Evolutionary conservation across 2,888 invertebrate species (phyloP), one percentile per base, ranked within the genome.

Genomic region (Ochropacha duplaris): DNA sequence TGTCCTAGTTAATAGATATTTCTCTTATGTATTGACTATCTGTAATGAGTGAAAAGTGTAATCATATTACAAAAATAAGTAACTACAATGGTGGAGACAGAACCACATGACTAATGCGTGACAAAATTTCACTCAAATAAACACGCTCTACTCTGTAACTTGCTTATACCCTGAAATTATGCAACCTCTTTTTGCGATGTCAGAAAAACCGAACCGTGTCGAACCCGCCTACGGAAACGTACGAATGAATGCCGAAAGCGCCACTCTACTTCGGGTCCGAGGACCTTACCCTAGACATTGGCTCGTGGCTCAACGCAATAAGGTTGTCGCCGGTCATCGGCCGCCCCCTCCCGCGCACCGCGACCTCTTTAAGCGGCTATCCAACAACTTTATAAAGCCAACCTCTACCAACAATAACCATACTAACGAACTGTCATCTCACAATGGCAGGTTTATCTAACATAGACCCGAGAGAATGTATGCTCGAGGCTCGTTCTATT

Each of bases 221-320:
- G 78, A 70, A 75, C 71, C 74, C 81, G 73, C 82, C 84, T 75
- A 83, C 87, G 73, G 74, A 77, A 76, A 75, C 65, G 63, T 69
- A 59, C 65, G 69, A 74, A 69, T 66, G 72, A 76, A 74, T 68
- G 71, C 56, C 64, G 66, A 77, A 77, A 79, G 75, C 76, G 70
- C 74, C 79, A 83, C 80, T 83, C 84, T 72, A 83, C 79, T 84
- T 86, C 66, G 76, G 72, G 73, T 76, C 78, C 79, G 83, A 84
- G 87, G 83, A 88, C 88, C 88, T 90, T 90, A 88, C 82, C 88
- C 90, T 90, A 90, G 90, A 90, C 90, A 88, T 88, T 87, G 87
- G 84, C 77, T 76, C 75, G 70, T 72, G 68, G 68, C 70, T 68
- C 67, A 68, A 74, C 80, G 85, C 83, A 83, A 83, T 87, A 84